These are phyloP conservation scores for Stenolophus ochropezus DNA, from an alignment of 2,888 invertebrate genomes.

Conservation along the genomic window DNA sequence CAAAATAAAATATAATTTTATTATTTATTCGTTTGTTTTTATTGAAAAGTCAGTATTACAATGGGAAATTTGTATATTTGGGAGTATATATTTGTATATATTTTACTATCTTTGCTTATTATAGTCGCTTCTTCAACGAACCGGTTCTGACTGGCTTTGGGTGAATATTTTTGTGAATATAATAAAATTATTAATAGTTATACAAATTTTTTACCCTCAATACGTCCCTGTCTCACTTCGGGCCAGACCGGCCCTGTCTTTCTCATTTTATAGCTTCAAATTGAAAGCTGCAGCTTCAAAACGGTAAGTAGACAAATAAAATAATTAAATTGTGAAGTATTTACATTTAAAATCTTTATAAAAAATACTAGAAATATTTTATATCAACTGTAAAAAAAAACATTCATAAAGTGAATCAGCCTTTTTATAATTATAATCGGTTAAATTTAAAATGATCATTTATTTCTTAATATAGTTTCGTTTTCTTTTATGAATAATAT, in stretches of 20 bases:
- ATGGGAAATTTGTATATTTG: slow-evolving; percentile 55
- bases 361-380: too few relatives aligned
- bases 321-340: too few relatives aligned
- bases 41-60: slow-evolving; percentile 56
- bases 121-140: slow-evolving; percentile 13
- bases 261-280: too few relatives aligned
- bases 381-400: too few relatives aligned
- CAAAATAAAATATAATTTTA: slow-evolving; percentile 60
- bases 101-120: slow-evolving; percentile 40
- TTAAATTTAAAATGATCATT: too few relatives aligned
- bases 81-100: slow-evolving; percentile 45
- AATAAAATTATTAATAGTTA: slow-evolving; percentile 56
- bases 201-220: neutral
- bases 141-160: slow-evolving; percentile 44
- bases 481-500: too few relatives aligned
- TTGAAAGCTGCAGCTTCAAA: too few relatives aligned
- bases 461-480: too few relatives aligned
- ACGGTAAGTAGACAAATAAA: too few relatives aligned
- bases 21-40: slow-evolving; percentile 60
- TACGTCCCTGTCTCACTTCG: neutral
- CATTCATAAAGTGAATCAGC: too few relatives aligned
- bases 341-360: too few relatives aligned
- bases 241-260: neutral
- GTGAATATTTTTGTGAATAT: slow-evolving; percentile 56
- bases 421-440: too few relatives aligned